These are phyloP conservation scores for Tipula helvola DNA, from an alignment of 2,888 invertebrate species.

Conservation along the genomic window DNA sequence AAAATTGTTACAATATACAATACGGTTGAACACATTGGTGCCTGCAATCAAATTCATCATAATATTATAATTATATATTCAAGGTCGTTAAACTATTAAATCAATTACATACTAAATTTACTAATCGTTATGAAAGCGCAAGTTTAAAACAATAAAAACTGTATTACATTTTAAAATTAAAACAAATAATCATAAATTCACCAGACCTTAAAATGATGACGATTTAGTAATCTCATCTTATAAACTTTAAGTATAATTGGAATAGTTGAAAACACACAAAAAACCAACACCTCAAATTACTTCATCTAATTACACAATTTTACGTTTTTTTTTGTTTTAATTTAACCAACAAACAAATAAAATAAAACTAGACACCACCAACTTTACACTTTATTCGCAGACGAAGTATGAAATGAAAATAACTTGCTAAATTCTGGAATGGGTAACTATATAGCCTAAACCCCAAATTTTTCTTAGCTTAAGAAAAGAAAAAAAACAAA, in stretches of 20 bases:
- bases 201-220: conserved; percentile 4
- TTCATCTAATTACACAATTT: neutral
- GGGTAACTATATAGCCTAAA: conserved; percentile 5
- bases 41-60: neutral
- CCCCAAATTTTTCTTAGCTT: neutral
- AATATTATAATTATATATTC: neutral
- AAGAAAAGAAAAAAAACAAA: neutral
- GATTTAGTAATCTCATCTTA: neutral
- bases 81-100: neutral
- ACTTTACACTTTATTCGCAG: neutral
- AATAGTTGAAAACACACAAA: neutral
- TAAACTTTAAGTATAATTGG: neutral
- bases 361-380: neutral
- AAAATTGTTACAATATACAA: neutral
- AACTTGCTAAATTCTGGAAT: neutral
- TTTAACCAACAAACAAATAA: neutral
- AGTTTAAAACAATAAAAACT: neutral
- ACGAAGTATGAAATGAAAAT: neutral
- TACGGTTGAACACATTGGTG: neutral
- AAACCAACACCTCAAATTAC: neutral
- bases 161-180: neutral
- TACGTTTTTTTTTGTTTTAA: neutral
- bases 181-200: conserved; percentile 4
- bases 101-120: neutral
- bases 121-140: neutral